Conservation (phyloP, 2,113 vertebrate species). For the Panthera tigris region DNA sequence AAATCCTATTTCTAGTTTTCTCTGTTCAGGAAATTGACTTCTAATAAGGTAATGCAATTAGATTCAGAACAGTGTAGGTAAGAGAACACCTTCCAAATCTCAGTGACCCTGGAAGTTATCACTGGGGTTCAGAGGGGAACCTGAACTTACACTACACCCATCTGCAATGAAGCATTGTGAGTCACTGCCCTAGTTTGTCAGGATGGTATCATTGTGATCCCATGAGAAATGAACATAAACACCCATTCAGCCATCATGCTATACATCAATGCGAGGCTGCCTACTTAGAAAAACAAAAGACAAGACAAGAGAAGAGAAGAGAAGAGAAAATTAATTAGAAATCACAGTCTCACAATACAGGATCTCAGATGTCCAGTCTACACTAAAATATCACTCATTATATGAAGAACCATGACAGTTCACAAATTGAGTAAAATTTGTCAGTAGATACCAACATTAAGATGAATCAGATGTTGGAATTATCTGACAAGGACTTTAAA, state of each 20-base stretch:
- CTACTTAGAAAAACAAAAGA: not conserved
- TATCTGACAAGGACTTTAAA: not conserved
- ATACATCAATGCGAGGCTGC: not conserved
- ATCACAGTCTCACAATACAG: not conserved
- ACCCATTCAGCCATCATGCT: not conserved
- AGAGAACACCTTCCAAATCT: not conserved
- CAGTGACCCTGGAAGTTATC: not conserved
- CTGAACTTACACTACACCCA: not conserved
- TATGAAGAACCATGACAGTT: not conserved
- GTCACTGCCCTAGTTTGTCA: not conserved
- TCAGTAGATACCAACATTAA: not conserved
- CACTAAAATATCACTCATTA: not conserved
- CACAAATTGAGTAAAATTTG: not conserved
- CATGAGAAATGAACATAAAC: not conserved
- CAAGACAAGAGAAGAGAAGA: too few species aligned
- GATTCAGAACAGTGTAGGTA: not conserved
- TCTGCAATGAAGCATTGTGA: not conserved
- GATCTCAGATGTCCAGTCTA: not conserved
- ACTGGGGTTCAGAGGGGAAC: not conserved
- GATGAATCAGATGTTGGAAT: not conserved
- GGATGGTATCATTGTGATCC: not conserved
- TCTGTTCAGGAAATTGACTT: not conserved
- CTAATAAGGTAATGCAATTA: not conserved
- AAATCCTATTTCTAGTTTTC: conserved; percentile 7
- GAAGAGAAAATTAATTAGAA: not conserved